Base-by-base conservation (phyloP, 1,140 invertebrate genomes). In the Leptopilina boulardi region DNA sequence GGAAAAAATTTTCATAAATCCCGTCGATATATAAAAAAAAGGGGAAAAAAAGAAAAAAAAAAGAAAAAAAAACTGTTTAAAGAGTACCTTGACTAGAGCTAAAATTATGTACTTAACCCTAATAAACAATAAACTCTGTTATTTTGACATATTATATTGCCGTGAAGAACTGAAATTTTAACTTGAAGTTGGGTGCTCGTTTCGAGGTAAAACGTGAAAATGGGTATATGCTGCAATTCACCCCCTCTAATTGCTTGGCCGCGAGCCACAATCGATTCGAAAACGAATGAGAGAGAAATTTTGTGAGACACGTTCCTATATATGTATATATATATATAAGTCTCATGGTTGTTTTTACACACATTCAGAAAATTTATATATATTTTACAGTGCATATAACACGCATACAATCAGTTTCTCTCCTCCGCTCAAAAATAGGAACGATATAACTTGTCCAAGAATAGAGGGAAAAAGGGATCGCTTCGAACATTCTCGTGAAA, bases 391-490 rank as follows among this genome's bases (percentile, higher is more conserved):
- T 30, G 23, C 13, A n/a, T n/a, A n/a, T n/a, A 73, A 26, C 54
- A 38, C 59, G 66, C 66, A 11, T 47, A 73, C 34, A 66, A 73
- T 77, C 34, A 72, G 73, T 66, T 66, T 74, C 74, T 74, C 41
- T 66, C 74, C 74, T 74, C 41, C 54, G 30, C 70, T 76, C 71
- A 74, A 74, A 79, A 79, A 82, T 77, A 76, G 77, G 77, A 51
- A 26, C 77, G 42, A 79, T 82, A 79, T 78, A 81, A 77, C 75
- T 73, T 18, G 75, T 72, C 77, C 75, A 81, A 81, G 51, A 78
- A 77, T 81, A 81, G 77, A 81, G 75, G 70, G 79, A 80, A 80
- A 75, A 19, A 71, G 70, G 42, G 23, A 30, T 74, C 42, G 44
- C 38, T 26, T 74, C 59, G 38, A 73, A 38, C 47, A 70, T 44